Base-by-base conservation (phyloP, 2,888 invertebrate genomes). In the Furcula furcula region DNA sequence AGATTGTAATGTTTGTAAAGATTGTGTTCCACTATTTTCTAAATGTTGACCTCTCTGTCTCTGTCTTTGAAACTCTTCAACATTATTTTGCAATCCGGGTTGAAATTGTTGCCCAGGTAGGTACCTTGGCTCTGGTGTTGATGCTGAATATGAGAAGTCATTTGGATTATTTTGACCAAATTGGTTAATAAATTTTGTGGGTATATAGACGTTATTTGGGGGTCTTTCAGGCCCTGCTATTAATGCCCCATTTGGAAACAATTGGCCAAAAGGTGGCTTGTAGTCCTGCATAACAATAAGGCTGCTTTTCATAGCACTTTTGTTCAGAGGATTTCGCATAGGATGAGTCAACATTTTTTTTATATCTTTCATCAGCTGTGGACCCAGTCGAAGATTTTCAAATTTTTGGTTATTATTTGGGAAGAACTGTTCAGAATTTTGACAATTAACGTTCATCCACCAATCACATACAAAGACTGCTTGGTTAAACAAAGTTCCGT, bases 401-500 rank as follows among this genome's bases (percentile, higher is more conserved):
- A 85, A 83, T 43, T 85, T 83, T 22, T 88, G 77, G 25, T 87
- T 88, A 39, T 81, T 80, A 14, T 62, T 69, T 40, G 77, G 85
- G 43, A 83, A 80, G 3, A 70, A 53, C 36, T 80, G 72, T 36
- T 76, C 72, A 2, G 90, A 83, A 15, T 81, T 65, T 19, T 83
- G 75, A 51, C 93, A 93, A 46, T 91, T 87, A 0, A 93, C 92
- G 52, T 92, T 91, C 79, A 90, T 91, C 93, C 93, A 93, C 93
- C 93, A 93, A 55, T 92, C 92, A 52, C 93, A 93, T 1, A 92
- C 92, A 37, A 92, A 84, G 2, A 92, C 85, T 29, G 90, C 91
- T 72, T 93, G 93, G 55, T 92, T 92, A 69, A 93, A 93, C 12
- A 92, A 76, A 6, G 93, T 92, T 37, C 93, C 93, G 53, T 93